These are phyloP conservation scores for Hapalemur alaotrensis DNA, from an alignment of 2,797 vertebrate species.

Conservation along the genomic window DNA sequence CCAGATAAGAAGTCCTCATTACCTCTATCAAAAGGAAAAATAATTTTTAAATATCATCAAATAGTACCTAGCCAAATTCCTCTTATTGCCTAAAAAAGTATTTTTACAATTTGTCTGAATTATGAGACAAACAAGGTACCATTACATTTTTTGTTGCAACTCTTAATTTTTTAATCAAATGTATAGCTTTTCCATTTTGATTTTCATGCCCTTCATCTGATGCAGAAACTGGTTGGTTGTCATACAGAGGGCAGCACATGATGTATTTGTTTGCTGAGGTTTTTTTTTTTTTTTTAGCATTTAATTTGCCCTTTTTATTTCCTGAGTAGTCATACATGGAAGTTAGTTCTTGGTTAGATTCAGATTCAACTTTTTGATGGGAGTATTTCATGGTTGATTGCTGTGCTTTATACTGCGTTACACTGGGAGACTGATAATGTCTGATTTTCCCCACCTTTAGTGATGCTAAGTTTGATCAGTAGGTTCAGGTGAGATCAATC, in stretches of 20 bases:
- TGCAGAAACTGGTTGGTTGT: not conserved
- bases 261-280: not conserved
- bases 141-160: not conserved
- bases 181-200: not conserved
- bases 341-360: not conserved
- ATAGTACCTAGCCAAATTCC: not conserved
- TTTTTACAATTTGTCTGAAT: not conserved
- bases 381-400: no score
- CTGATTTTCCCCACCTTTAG: not conserved
- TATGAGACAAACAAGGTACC: not conserved
- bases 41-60: not conserved
- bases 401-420: not conserved
- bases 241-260: not conserved
- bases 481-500: not conserved
- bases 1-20: not conserved
- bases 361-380: not conserved
- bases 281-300: not conserved
- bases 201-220: not conserved
- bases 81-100: not conserved
- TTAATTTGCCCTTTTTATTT: not conserved
- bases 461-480: not conserved
- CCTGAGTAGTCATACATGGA: not conserved
- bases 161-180: not conserved
- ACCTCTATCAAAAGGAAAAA: not conserved
- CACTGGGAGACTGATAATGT: not conserved